Conservation (phyloP, 2,113 vertebrate species). For the Lasiurus cinereus region DNA sequence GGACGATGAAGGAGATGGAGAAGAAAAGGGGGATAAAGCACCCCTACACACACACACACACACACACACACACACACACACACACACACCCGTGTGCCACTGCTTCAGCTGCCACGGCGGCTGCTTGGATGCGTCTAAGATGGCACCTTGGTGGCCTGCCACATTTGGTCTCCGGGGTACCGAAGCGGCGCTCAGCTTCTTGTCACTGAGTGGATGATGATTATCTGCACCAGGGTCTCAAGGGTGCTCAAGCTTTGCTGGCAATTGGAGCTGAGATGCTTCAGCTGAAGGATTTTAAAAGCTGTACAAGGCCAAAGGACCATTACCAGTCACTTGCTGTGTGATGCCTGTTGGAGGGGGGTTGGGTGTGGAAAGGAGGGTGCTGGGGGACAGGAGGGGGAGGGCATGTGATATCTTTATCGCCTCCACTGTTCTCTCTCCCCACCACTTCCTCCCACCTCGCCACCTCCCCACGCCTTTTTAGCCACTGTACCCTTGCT, state of each 20-base stretch:
- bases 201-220: conserved; percentile 82
- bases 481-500: conserved; percentile 88
- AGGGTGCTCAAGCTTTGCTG: conserved; percentile 82
- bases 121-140: conserved; percentile 76
- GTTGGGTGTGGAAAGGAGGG: conserved; percentile 63
- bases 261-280: conserved; percentile 78
- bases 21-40: not conserved
- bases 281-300: conserved; percentile 87
- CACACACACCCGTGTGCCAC: conserved; percentile 8
- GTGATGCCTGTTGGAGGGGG: conserved; percentile 77
- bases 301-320: conserved; percentile 80
- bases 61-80: not conserved
- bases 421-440: not conserved
- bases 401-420: conserved; percentile 69
- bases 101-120: not conserved
- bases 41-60: not conserved
- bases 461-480: conserved; percentile 77
- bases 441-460: conserved; percentile 4
- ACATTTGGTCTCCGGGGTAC: conserved; percentile 82
- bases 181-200: conserved; percentile 73
- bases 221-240: conserved; percentile 82
- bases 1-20: conserved; percentile 36
- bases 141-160: conserved; percentile 85
- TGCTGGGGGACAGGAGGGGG: not conserved
- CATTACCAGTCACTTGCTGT: conserved; percentile 81